phyloP scores from a whole-genome alignment of 2,113 vertebrate species.

The Bufo gargarizans region DNA sequence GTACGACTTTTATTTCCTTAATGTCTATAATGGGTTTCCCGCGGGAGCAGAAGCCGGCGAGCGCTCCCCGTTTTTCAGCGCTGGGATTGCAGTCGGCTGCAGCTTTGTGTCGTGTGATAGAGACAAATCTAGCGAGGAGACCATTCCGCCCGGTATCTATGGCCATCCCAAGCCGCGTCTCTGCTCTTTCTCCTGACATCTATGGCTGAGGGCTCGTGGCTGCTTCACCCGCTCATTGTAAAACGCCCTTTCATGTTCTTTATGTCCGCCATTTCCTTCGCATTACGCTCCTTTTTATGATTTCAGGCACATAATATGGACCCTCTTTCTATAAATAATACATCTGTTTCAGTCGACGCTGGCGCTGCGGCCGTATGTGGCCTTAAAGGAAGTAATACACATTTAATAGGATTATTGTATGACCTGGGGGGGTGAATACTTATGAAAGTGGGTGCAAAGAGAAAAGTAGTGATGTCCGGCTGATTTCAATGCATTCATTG shows the following conservation, averaged over 20 bases:
- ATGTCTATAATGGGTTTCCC: background rate
- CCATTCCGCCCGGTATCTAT: constrained; percentile 11
- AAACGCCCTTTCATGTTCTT: constrained; percentile 15
- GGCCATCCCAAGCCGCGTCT: background rate
- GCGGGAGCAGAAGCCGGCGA: background rate
- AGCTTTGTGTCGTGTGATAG: constrained; percentile 28
- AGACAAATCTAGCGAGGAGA: constrained; percentile 8
- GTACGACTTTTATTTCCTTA: constrained; percentile 33
- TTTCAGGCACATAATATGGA: constrained; percentile 13
- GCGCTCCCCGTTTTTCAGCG: background rate
- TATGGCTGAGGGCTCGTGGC: background rate
- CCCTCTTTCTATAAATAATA: constrained; percentile 34
- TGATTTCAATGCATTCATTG: no score
- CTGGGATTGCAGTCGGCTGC: background rate
- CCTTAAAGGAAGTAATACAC: background rate
- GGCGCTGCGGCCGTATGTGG: background rate
- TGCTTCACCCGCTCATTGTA: constrained; percentile 31
- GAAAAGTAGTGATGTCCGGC: background rate
- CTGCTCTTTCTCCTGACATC: constrained; percentile 13
- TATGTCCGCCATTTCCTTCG: constrained; percentile 9
- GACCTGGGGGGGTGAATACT: background rate
- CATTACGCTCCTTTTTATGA: constrained; percentile 11
- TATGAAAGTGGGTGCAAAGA: background rate
- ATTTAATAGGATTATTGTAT: background rate
- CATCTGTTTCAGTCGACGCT: background rate